Evolutionary conservation across 2,113 vertebrate species (phyloP), one percentile per base, ranked within the genome.

Genomic region (Erpornis zantholeuca): DNA sequence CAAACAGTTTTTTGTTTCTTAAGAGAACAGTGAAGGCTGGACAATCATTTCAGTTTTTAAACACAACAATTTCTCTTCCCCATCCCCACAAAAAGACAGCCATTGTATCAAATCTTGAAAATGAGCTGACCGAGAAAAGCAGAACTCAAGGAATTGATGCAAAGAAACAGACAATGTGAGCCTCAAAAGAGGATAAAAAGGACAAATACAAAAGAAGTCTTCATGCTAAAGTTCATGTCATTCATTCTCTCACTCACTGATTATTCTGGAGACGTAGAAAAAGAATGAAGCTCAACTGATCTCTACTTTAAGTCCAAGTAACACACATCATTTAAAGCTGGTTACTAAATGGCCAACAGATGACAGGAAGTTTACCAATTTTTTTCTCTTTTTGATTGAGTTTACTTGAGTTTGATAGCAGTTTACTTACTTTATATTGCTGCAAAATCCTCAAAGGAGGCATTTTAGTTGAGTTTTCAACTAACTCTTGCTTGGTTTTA

Each of bases 401-500:
- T n/a, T n/a, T n/a, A n/a, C n/a, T n/a, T n/a, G n/a, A n/a, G n/a
- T n/a, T n/a, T n/a, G n/a, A n/a, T n/a, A 59, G 20, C 25, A 53
- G 14, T 40, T 16, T 77, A 94, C 88, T 94, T 97, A 98, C 98
- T 97, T 98, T 97, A 50, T 99, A 99, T 5, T 95, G 97, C 42
- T 95, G 94, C 42, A 99, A 97, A 57, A 96, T 97, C 47, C 27
- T 78, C 61, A 90, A 77, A 86, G 98, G 97, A 87, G 83, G 57
- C 91, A 96, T 93, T 89, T 90, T 65, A 59, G 60, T 31, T 88
- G 96, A 90, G 29, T 79, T 71, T 36, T 90, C 92, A 82, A 86
- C 73, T 76, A 84, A 65, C 11, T 96, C 97, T 65, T 90, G 71
- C 72, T 92, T 97, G 49, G 72, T 77, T 90, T 97, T 98, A 68